Evolutionary conservation across 1,140 invertebrate species (phyloP), one percentile per base, ranked within the genome.

Genomic region (Zaprionus capensis): DNA sequence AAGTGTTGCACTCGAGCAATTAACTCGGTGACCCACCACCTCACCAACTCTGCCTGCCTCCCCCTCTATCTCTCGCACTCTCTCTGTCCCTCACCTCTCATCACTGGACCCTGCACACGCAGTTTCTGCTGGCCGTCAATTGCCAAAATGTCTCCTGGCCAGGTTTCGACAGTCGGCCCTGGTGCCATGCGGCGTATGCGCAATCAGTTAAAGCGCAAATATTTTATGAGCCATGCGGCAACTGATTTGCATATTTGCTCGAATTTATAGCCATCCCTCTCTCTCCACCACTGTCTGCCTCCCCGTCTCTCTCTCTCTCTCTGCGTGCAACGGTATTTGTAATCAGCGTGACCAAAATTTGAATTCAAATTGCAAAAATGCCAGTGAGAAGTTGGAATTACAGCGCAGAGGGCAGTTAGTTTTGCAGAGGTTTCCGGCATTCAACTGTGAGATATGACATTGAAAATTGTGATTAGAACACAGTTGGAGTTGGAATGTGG

Each of bases 171-270:
- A 59, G 49, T 46, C 49, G 62, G 28, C 65, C 53, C 65, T 56
- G 38, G 75, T 38, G 69, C 51, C 75, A 77, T 57, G 61, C 70
- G 74, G 49, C 78, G 78, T 77, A 78, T 80, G 66, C 78, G 78
- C 78, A 80, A 80, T 80, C 78, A 77, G 78, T 77, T 80, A 73
- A 80, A 77, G 71, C 70, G 78, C 70, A 80, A 80, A 80, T 80
- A 80, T 77, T 80, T 80, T 80, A 80, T 80, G 78, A 80, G 78
- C 59, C 78, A 78, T 80, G 78, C 75, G 74, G 75, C 78, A 79
- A 66, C 75, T 77, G 78, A 77, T 80, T 80, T 80, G 78, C 75
- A 80, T 80, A 80, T 77, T 77, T 80, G 59, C 76, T 41, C 12
- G 34, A 73, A 77, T 77, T 77, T 77, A 77, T 73, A 62, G 75